Percentiles rank a stretch among this genome's conserved stretches.
phyloP scores from a whole-genome alignment of 2,797 vertebrate genomes.

The Aratinga solstitialis region DNA sequence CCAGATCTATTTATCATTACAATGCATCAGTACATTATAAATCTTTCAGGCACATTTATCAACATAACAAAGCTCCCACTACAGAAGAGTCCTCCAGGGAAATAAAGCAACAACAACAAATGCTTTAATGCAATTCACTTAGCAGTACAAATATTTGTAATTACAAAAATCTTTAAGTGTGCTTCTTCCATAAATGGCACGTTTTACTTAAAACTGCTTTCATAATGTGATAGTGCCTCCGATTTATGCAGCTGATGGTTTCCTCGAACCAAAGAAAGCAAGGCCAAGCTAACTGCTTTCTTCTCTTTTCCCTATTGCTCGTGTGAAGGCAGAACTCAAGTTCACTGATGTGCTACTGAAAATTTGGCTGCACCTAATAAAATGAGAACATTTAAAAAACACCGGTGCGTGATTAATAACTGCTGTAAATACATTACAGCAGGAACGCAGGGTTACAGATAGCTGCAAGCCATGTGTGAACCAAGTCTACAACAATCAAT shows the following conservation, averaged over 20 bases:
- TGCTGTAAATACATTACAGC: background rate
- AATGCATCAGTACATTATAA: slow-evolving; percentile 68
- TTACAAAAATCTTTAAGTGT: slow-evolving; percentile 63
- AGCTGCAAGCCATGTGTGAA: slow-evolving; percentile 11
- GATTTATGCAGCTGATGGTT: background rate
- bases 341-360: background rate
- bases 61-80: slow-evolving; percentile 57
- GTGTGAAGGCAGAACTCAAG: background rate
- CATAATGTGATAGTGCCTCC: background rate
- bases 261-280: background rate
- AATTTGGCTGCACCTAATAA: slow-evolving; percentile 20
- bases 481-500: slow-evolving; percentile 5
- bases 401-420: background rate
- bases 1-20: slow-evolving; percentile 68
- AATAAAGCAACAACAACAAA: slow-evolving; percentile 64
- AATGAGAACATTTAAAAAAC: background rate
- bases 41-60: slow-evolving; percentile 65
- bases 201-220: slow-evolving; percentile 56
- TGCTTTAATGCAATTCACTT: slow-evolving; percentile 59
- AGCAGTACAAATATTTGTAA: slow-evolving; percentile 68
- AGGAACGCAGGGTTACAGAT: background rate
- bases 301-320: background rate
- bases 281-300: background rate
- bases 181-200: slow-evolving; percentile 32
- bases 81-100: slow-evolving; percentile 58